Conservation (phyloP, 2,888 invertebrate genomes). For the Tipula lateralis region DNA sequence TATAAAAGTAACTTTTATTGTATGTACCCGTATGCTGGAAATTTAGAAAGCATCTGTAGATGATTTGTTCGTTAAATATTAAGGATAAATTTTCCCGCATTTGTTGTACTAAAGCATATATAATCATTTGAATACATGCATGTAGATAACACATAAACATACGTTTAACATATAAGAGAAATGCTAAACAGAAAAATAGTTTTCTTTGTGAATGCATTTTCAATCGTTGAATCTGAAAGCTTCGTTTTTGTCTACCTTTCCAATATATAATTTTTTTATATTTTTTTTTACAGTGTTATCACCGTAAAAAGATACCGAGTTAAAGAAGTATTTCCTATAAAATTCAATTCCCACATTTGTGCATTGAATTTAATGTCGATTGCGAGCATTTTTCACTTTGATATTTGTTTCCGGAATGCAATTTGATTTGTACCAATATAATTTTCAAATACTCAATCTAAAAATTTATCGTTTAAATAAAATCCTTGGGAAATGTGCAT, state of each 20-base stretch:
- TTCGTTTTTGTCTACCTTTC: neutral
- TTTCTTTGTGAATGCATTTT: constrained; percentile 19
- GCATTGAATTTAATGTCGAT: neutral
- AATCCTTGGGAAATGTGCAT: too few species aligned
- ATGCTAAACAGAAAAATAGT: neutral
- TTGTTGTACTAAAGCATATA: neutral
- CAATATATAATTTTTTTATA: too few species aligned
- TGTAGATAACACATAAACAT: neutral
- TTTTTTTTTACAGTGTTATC: neutral
- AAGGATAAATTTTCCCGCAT: neutral
- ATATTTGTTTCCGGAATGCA: neutral
- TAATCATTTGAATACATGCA: neutral
- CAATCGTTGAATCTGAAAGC: neutral
- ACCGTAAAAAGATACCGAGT: neutral
- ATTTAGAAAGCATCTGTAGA: neutral
- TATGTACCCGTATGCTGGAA: neutral
- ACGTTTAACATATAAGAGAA: neutral
- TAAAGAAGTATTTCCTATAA: neutral
- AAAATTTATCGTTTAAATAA: too few species aligned
- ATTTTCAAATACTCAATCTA: neutral
- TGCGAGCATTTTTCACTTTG: neutral
- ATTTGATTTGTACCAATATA: neutral
- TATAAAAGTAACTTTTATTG: neutral
- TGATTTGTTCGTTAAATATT: constrained; percentile 8
- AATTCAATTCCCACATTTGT: constrained; percentile 5